These are phyloP conservation scores for Sitta europaea DNA, from an alignment of 2,113 vertebrate species.

Conservation along the genomic window DNA sequence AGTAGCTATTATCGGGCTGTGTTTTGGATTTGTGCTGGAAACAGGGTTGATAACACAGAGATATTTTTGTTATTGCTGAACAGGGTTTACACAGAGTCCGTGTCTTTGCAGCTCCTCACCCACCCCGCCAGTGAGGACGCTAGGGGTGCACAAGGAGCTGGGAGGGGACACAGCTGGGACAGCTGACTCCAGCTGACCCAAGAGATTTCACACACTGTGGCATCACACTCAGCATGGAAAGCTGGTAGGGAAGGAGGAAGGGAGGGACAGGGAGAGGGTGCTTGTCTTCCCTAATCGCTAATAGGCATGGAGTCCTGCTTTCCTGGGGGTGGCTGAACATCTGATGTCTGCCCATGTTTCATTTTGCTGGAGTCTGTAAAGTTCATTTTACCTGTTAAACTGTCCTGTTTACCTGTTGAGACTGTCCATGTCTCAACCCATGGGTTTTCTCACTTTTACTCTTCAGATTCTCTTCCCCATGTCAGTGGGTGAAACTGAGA, in stretches of 20 bases:
- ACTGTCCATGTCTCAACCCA: neutral
- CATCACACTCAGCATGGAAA: fast-evolving
- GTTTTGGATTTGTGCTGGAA: neutral
- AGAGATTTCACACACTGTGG: too few relatives aligned
- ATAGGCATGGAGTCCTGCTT: neutral
- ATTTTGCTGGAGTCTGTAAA: too few relatives aligned
- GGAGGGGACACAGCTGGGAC: neutral
- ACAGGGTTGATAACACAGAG: neutral
- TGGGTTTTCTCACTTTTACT: neutral
- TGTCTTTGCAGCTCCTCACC: neutral
- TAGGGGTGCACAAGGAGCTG: too few relatives aligned
- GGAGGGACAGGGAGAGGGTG: neutral
- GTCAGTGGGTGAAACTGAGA: too few relatives aligned
- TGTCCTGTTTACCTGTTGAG: too few relatives aligned
- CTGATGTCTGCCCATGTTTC: neutral
- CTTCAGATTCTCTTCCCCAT: fast-evolving
- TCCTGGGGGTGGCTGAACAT: neutral
- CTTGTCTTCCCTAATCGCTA: too few relatives aligned
- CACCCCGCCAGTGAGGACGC: fast-evolving
- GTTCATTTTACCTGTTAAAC: neutral
- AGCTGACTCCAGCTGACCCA: neutral
- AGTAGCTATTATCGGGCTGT: too few relatives aligned
- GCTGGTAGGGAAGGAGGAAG: neutral
- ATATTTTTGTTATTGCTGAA: neutral
- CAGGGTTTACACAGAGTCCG: neutral